Conservation (phyloP, 2,113 vertebrate species). For the Pollimyrus isidori region DNA sequence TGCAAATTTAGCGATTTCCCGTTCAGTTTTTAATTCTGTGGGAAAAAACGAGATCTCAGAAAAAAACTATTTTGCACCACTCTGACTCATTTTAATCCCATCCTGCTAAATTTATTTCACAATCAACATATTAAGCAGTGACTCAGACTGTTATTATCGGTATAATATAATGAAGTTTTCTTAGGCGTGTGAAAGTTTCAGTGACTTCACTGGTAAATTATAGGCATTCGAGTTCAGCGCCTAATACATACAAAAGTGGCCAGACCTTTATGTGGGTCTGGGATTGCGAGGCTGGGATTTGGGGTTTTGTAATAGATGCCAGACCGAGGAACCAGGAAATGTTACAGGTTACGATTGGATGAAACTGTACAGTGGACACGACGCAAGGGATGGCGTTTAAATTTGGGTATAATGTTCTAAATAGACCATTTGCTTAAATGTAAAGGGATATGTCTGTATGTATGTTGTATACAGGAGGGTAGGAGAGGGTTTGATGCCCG, state of each 20-base stretch:
- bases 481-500: not conserved
- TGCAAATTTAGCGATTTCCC: not conserved
- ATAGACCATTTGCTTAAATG: not conserved
- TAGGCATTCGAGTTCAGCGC: not conserved
- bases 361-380: not conserved
- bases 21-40: not conserved
- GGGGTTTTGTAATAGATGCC: not conserved
- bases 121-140: constrained; percentile 2
- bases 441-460: not conserved
- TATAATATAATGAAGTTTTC: not conserved
- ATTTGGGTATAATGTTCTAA: not conserved
- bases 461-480: not conserved
- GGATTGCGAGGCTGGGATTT: not conserved
- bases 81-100: not conserved
- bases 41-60: not conserved
- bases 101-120: not conserved
- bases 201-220: not conserved
- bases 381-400: not conserved
- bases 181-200: not conserved
- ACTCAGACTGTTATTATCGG: not conserved
- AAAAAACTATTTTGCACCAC: not conserved
- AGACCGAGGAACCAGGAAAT: not conserved
- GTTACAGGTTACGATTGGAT: not conserved
- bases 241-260: not conserved
- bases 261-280: not conserved